Percentiles rank a stretch among this genome's conserved stretches.
phyloP scores from a whole-genome alignment of 2,797 vertebrate species.

The Odontamblyopus rebecca region DNA sequence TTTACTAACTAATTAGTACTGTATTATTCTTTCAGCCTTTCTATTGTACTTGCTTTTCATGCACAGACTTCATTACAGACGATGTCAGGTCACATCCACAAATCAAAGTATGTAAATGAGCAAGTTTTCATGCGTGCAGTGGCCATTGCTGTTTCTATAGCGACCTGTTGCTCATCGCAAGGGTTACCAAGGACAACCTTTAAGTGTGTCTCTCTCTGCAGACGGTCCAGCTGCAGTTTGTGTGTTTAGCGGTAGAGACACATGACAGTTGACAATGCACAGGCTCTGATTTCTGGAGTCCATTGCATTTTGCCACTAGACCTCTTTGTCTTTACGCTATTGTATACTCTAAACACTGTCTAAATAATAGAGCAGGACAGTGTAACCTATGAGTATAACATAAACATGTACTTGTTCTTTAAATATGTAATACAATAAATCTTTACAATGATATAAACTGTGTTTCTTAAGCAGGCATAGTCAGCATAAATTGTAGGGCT shows the following conservation, averaged over 20 bases:
- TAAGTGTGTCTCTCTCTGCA: slow-evolving; percentile 41
- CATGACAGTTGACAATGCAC: slow-evolving; percentile 43
- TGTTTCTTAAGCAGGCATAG: not conserved
- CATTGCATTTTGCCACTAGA: slow-evolving; percentile 14
- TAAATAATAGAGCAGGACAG: slow-evolving; percentile 16
- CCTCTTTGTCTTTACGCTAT: slow-evolving; percentile 17
- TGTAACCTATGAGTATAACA: slow-evolving; percentile 14
- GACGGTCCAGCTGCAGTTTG: slow-evolving; percentile 28
- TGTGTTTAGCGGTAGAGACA: slow-evolving; percentile 4
- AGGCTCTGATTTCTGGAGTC: slow-evolving; percentile 35
- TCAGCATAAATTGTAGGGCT: not conserved
- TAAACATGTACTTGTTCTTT: slow-evolving; percentile 5
- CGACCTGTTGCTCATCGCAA: slow-evolving; percentile 63
- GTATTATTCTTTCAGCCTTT: not conserved
- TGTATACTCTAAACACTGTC: slow-evolving; percentile 16
- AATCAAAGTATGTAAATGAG: slow-evolving; percentile 72
- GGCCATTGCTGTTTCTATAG: slow-evolving; percentile 56
- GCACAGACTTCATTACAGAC: slow-evolving; percentile 44
- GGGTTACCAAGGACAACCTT: slow-evolving; percentile 59
- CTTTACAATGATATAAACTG: no score
- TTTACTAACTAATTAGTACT: not conserved
- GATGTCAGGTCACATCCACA: slow-evolving; percentile 58
- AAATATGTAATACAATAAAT: slow-evolving; percentile 28
- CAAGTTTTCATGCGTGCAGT: slow-evolving; percentile 50
- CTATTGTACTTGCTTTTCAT: not conserved